phyloP scores from a whole-genome alignment of 2,888 invertebrate genomes.

The Tenthredo scrophulariae region DNA sequence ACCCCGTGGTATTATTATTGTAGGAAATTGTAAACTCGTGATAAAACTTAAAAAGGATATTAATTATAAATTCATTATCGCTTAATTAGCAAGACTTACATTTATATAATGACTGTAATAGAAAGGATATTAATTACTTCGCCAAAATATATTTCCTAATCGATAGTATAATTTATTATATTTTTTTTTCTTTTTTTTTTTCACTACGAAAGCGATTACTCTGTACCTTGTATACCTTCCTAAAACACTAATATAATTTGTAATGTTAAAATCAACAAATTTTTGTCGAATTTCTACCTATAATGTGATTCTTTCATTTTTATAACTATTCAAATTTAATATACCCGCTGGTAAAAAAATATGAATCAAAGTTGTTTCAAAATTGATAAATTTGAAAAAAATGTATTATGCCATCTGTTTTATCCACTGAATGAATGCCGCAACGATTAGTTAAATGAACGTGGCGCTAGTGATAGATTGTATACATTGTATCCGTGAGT shows the following conservation, averaged over 20 bases:
- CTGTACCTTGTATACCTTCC: slow-evolving; percentile 64
- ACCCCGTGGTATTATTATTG: neutral
- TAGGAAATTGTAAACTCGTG: slow-evolving; percentile 36
- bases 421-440: neutral
- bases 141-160: slow-evolving; percentile 25
- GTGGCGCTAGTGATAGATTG: too few species aligned
- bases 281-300: neutral
- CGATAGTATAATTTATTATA: neutral
- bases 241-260: slow-evolving; percentile 62
- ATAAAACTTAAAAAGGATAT: slow-evolving; percentile 14
- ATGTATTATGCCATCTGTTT: neutral
- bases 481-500: too few species aligned
- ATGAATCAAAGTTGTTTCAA: neutral
- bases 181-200: neutral
- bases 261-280: slow-evolving; percentile 53
- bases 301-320: neutral
- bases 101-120: neutral
- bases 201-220: slow-evolving; percentile 56
- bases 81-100: slow-evolving; percentile 23
- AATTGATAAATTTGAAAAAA: neutral
- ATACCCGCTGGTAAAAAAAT: neutral
- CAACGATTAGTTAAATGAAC: too few species aligned
- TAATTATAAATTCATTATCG: slow-evolving; percentile 31
- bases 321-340: too few species aligned
- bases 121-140: neutral